These are phyloP conservation scores for Pseudomyrmex flavicornis DNA, from an alignment of 1,140 invertebrate species.

Conservation along the genomic window DNA sequence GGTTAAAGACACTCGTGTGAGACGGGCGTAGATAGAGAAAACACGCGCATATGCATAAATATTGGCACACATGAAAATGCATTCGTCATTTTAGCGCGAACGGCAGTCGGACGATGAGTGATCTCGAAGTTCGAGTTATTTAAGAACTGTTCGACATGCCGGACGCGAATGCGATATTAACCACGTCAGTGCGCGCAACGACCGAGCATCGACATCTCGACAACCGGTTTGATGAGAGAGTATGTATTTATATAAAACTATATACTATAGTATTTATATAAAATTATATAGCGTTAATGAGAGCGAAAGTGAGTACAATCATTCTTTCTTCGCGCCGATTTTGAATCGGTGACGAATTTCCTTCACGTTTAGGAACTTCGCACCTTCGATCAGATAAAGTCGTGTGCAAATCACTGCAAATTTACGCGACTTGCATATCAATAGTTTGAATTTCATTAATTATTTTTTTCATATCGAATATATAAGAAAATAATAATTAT, in stretches of 20 bases:
- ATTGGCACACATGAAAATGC: constrained; percentile 20
- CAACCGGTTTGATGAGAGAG: constrained; percentile 50
- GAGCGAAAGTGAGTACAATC: constrained; percentile 15
- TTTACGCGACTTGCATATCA: neutral
- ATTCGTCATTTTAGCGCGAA: neutral
- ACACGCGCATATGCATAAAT: neutral
- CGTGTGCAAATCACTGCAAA: neutral
- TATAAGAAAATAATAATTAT: neutral
- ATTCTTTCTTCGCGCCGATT: neutral
- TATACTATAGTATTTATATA: constrained; percentile 43
- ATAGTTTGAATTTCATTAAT: constrained; percentile 7
- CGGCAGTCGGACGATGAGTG: neutral
- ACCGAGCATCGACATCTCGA: constrained; percentile 1
- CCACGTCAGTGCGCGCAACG: neutral
- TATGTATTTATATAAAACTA: constrained; percentile 48
- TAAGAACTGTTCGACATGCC: neutral
- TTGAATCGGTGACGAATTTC: neutral
- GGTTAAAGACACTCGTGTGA: constrained; percentile 29
- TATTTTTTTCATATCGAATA: neutral
- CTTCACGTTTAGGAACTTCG: neutral
- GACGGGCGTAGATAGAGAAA: neutral
- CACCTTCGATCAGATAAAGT: neutral
- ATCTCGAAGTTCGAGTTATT: constrained; percentile 42
- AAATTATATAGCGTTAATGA: constrained; percentile 36
- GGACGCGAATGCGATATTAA: constrained; percentile 30